phyloP scores from a whole-genome alignment of 1,140 invertebrate genomes.

The Sinella curviseta region DNA sequence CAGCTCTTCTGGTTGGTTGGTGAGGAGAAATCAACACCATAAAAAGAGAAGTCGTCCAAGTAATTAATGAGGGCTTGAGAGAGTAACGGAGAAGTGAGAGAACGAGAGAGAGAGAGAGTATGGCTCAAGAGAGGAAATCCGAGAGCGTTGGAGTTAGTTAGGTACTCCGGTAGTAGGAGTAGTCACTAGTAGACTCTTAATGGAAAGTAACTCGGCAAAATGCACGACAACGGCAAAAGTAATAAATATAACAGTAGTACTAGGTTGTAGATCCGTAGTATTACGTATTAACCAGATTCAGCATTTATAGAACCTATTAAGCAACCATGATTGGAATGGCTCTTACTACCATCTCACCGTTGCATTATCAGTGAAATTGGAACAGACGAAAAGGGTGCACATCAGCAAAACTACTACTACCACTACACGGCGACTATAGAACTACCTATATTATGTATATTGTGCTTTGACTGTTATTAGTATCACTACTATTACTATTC shows the following conservation, averaged over 20 bases:
- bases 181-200: too few species aligned
- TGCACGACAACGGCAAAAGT: not conserved
- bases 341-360: too few species aligned
- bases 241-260: not conserved
- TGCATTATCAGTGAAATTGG: too few species aligned
- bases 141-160: not conserved
- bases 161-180: too few species aligned
- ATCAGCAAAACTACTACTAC: not conserved
- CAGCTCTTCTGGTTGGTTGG: not conserved
- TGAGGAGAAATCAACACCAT: conserved; percentile 18
- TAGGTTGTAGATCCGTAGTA: not conserved
- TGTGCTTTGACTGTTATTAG: not conserved
- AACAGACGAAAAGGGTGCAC: too few species aligned
- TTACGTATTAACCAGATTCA: not conserved
- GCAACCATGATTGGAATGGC: not conserved
- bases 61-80: conserved; percentile 22
- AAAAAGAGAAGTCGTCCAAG: conserved; percentile 23
- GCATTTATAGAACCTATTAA: conserved; percentile 7
- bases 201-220: not conserved
- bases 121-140: not conserved
- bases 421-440: not conserved
- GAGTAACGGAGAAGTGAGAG: not conserved
- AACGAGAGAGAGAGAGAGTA: not conserved
- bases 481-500: not conserved
- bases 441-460: not conserved